These are phyloP conservation scores for Glomeris maerens DNA, from an alignment of 1,140 invertebrate genomes.

Conservation along the genomic window DNA sequence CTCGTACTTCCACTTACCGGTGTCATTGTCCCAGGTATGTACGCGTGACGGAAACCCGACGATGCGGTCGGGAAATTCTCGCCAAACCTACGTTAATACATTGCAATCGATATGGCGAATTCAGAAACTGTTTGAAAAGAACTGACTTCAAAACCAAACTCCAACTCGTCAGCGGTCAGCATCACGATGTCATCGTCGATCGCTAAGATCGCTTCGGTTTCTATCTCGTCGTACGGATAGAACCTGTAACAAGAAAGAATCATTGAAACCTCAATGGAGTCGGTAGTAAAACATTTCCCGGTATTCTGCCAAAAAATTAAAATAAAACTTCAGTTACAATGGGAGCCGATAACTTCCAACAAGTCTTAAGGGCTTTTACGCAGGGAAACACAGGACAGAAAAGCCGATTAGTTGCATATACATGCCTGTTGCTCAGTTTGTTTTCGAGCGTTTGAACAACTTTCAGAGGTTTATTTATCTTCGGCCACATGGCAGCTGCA, in stretches of 20 bases:
- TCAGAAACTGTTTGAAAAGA: conserved; percentile 7
- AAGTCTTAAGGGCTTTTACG: conserved; percentile 4
- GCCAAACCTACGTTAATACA: conserved; percentile 53
- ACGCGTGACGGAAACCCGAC: conserved; percentile 80
- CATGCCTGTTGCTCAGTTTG: conserved; percentile 69
- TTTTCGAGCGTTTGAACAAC: conserved; percentile 82
- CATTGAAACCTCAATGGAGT: no score
- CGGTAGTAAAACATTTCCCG: background rate
- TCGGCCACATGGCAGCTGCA: conserved; percentile 65
- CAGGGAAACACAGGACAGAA: no score
- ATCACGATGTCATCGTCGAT: conserved; percentile 91
- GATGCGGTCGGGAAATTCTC: conserved; percentile 82
- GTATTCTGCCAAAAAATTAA: background rate
- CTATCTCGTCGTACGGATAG: conserved; percentile 80
- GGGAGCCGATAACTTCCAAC: background rate
- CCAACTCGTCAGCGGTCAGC: conserved; percentile 81
- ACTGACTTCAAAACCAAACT: conserved; percentile 64
- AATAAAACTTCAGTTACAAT: background rate
- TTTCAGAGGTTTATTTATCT: conserved; percentile 73
- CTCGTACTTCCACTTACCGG: conserved; percentile 71
- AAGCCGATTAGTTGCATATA: no score
- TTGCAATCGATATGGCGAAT: background rate
- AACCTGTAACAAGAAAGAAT: conserved; percentile 36
- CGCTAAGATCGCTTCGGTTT: conserved; percentile 79
- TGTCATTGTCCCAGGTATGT: conserved; percentile 76